Evolutionary conservation across 2,888 invertebrate species (phyloP).

Genomic region (Acleris emargana): DNA sequence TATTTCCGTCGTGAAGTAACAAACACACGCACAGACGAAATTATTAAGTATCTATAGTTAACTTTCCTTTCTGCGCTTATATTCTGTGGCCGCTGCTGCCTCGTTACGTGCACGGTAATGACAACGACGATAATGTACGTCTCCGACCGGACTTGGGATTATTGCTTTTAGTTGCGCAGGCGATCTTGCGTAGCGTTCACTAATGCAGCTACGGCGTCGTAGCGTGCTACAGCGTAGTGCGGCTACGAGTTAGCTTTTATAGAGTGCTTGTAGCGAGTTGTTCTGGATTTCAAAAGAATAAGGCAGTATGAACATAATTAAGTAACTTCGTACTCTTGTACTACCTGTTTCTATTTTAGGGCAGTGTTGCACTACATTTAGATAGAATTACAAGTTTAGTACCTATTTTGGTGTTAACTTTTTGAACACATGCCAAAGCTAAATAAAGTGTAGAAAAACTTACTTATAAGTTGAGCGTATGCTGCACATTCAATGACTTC

Average conservation of each 20-base stretch:
- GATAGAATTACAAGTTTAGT: too few relatives aligned
- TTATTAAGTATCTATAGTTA: background rate
- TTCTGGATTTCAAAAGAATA: too few relatives aligned
- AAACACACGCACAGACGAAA: background rate
- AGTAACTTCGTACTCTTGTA: too few relatives aligned
- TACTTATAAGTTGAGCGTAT: too few relatives aligned
- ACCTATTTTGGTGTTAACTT: too few relatives aligned
- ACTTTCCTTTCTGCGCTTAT: background rate
- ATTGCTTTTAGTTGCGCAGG: slow-evolving; percentile 16
- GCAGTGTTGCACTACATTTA: too few relatives aligned
- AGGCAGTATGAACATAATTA: too few relatives aligned
- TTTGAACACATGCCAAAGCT: too few relatives aligned
- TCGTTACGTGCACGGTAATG: slow-evolving; percentile 14
- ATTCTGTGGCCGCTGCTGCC: slow-evolving; percentile 3
- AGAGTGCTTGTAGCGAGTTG: background rate
- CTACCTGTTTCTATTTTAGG: too few relatives aligned
- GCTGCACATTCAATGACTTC: too few relatives aligned
- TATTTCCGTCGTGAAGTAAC: slow-evolving; percentile 23
- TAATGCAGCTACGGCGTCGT: slow-evolving; percentile 12
- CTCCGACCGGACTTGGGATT: slow-evolving; percentile 19
- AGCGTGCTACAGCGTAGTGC: slow-evolving; percentile 15
- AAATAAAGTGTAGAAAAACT: too few relatives aligned
- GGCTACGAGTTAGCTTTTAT: background rate
- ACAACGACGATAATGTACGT: slow-evolving; percentile 21
- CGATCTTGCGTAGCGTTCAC: background rate